Conservation (phyloP, 1,140 invertebrate species). For the Hirudo medicinalis region DNA sequence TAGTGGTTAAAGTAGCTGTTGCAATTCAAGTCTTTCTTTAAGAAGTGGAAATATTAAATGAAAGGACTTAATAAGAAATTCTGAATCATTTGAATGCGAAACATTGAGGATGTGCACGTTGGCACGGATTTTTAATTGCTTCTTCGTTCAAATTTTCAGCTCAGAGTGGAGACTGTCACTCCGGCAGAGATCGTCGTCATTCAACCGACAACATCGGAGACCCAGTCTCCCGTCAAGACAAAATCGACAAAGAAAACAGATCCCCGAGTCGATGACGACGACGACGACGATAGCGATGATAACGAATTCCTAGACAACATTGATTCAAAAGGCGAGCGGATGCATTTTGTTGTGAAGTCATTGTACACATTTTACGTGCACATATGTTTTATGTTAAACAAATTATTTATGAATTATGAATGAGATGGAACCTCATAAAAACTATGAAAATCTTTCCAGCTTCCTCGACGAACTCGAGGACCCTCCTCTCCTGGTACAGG, state of each 20-base stretch:
- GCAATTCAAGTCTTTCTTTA: background rate
- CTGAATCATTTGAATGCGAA: background rate
- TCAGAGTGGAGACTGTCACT: background rate
- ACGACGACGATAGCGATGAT: constrained; percentile 2
- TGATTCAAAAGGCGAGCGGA: background rate
- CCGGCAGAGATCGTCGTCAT: constrained; percentile 15
- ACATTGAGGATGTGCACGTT: background rate
- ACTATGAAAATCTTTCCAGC: background rate
- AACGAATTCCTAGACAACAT: background rate
- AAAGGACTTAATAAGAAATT: background rate
- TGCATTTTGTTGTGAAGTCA: too few relatives aligned
- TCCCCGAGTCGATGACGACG: background rate
- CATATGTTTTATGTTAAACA: background rate
- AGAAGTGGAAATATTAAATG: background rate
- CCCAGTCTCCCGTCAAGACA: background rate
- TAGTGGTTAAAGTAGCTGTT: background rate
- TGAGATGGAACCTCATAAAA: background rate
- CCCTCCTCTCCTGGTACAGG: constrained; percentile 3
- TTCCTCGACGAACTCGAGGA: background rate
- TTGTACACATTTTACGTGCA: background rate
- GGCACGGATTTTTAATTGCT: background rate
- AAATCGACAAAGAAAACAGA: constrained; percentile 2
- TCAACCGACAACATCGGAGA: background rate
- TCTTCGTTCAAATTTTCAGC: background rate
- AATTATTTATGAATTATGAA: background rate